These are phyloP conservation scores for Gallinago stenura DNA, from an alignment of 2,797 vertebrate genomes.

Conservation along the genomic window DNA sequence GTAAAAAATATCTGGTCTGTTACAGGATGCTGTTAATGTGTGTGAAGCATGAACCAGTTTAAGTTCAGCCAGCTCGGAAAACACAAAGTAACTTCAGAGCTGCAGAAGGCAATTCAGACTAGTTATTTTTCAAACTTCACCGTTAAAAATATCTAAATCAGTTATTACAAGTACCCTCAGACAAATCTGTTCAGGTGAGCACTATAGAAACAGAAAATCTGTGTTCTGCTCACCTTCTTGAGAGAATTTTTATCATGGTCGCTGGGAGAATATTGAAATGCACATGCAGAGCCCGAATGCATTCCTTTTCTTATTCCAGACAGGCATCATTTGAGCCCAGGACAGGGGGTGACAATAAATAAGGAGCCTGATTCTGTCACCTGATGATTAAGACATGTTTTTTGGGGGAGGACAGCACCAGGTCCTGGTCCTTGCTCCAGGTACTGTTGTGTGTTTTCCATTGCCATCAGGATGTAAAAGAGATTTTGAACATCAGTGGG, in stretches of 20 bases:
- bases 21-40: neutral
- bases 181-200: neutral
- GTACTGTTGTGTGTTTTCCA: neutral
- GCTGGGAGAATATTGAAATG: accelerated
- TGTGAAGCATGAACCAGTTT: neutral
- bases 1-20: neutral
- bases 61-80: neutral
- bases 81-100: neutral
- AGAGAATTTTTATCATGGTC: neutral
- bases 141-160: neutral
- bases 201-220: neutral
- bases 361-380: neutral
- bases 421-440: neutral
- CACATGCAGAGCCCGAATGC: neutral
- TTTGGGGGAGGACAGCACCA: neutral
- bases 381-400: neutral
- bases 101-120: neutral
- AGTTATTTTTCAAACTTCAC: neutral
- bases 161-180: neutral
- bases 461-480: neutral
- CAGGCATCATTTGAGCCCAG: neutral
- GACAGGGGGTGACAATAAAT: neutral
- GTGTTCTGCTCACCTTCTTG: neutral
- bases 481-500: neutral
- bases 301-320: neutral